phyloP scores from a whole-genome alignment of 2,888 invertebrate species.

The Subacronicta megacephala region DNA sequence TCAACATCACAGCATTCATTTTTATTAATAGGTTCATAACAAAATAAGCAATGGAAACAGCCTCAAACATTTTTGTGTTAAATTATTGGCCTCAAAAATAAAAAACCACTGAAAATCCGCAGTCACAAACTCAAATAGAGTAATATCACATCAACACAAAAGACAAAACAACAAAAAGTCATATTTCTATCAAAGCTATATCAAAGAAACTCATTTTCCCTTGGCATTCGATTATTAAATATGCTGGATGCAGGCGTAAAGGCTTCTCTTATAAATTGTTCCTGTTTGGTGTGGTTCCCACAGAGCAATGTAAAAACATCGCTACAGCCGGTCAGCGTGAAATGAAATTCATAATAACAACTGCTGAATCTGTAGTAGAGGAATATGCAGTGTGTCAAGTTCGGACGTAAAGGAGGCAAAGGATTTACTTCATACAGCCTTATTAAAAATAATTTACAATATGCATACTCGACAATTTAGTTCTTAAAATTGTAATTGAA shows the following conservation, averaged over 20 bases:
- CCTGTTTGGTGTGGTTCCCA: conserved; percentile 34
- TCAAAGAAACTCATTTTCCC: conserved; percentile 45
- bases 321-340: conserved; percentile 54
- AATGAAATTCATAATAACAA: conserved; percentile 64
- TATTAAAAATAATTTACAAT: no score
- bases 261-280: conserved; percentile 51
- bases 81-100: neutral
- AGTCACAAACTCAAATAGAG: no score
- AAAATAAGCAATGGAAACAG: no score
- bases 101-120: neutral
- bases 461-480: no score
- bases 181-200: conserved; percentile 19
- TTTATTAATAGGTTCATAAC: no score
- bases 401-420: neutral
- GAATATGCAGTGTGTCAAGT: conserved; percentile 10
- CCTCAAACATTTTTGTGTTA: no score
- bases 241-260: conserved; percentile 21
- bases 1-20: no score
- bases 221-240: conserved; percentile 56
- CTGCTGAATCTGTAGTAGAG: conserved; percentile 17
- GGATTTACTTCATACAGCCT: neutral
- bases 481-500: no score
- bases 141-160: neutral
- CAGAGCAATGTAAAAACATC: conserved; percentile 48
- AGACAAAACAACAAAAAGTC: conserved; percentile 23